Evolutionary conservation across 2,797 vertebrate species (phyloP).

Genomic region (Halcyon leucocephala): DNA sequence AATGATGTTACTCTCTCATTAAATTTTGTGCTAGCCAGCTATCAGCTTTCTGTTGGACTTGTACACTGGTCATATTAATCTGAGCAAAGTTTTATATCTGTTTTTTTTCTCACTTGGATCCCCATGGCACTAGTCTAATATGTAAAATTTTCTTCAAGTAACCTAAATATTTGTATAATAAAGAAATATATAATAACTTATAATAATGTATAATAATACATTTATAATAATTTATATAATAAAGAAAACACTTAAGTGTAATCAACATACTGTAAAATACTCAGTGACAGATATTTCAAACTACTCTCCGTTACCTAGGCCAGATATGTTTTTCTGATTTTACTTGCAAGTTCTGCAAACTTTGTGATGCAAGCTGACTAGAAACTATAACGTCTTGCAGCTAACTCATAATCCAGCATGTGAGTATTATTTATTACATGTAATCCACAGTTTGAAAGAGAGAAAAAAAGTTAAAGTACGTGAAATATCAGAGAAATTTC

Average conservation of each 20-base stretch:
- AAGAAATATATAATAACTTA: too few species aligned
- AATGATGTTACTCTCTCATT: not conserved
- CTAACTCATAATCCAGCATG: not conserved
- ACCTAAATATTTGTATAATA: not conserved
- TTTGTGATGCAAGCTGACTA: not conserved
- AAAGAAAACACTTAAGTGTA: not conserved
- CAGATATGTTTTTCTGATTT: not conserved
- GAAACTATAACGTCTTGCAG: not conserved
- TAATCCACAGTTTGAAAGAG: not conserved
- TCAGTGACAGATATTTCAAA: not conserved
- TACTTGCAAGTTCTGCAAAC: not conserved
- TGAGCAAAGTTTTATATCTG: not conserved
- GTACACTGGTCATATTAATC: not conserved
- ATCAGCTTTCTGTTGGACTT: not conserved
- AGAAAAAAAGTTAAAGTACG: not conserved
- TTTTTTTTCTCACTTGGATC: not conserved
- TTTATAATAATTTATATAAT: too few species aligned
- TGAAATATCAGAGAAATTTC: not conserved
- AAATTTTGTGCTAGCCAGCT: not conserved
- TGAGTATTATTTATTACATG: not conserved
- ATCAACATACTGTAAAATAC: not conserved
- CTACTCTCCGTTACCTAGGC: not conserved
- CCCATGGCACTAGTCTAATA: not conserved
- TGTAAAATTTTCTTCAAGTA: not conserved
- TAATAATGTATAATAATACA: too few species aligned